Percentiles rank a stretch among this genome's conserved stretches.
Evolutionary conservation across 2,888 invertebrate species (phyloP).

Genomic region (Drosophila pseudotakahashii): DNA sequence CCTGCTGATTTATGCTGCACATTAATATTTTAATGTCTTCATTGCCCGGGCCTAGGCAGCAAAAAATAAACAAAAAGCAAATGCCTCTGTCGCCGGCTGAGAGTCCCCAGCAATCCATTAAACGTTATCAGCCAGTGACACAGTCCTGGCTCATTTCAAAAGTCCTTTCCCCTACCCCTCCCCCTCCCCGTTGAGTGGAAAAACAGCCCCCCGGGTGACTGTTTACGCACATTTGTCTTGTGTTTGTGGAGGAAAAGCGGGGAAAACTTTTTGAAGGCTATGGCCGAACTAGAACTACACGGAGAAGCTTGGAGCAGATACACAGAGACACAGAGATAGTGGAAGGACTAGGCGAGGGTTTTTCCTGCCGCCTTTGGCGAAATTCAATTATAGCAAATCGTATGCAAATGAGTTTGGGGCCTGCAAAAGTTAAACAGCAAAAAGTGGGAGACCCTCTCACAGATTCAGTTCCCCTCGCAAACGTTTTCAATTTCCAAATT

Average conservation of each 20-base stretch:
- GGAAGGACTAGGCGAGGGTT: constrained; percentile 27
- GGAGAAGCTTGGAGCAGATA: not conserved
- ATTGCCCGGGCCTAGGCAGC: constrained; percentile 57
- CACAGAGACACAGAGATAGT: constrained; percentile 8
- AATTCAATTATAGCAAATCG: constrained; percentile 74
- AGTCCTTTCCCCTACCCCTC: not conserved
- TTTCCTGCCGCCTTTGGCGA: constrained; percentile 46
- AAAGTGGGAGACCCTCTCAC: constrained; percentile 9
- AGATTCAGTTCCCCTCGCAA: constrained; percentile 4
- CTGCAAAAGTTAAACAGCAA: constrained; percentile 58
- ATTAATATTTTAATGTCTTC: constrained; percentile 81
- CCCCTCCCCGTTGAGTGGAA: not conserved
- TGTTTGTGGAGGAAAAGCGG: constrained; percentile 14
- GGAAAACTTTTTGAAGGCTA: constrained; percentile 39
- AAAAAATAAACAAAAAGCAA: constrained; percentile 46
- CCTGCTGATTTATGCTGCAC: constrained; percentile 73
- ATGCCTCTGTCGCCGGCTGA: constrained; percentile 18
- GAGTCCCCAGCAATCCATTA: constrained; percentile 69
- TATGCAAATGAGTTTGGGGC: constrained; percentile 68
- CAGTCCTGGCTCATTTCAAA: constrained; percentile 51
- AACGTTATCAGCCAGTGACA: constrained; percentile 72
- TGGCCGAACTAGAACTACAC: constrained; percentile 27
- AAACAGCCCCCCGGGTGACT: constrained; percentile 20
- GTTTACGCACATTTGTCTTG: constrained; percentile 52
- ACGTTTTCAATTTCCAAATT: constrained; percentile 71